Conservation (phyloP, 2,113 vertebrate species). For the Ictalurus furcatus region DNA sequence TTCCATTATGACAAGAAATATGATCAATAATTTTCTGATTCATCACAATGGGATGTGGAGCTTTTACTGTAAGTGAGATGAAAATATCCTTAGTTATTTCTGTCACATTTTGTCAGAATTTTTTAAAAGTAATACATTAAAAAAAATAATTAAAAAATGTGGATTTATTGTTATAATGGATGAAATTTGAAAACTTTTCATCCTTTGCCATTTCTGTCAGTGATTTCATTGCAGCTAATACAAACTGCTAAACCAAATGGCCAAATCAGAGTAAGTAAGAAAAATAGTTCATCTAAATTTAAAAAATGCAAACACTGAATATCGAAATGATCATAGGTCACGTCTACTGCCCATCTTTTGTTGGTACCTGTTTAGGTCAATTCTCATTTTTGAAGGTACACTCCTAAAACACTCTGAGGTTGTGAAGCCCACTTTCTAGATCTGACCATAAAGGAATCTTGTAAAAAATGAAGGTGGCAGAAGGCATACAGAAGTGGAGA, state of each 20-base stretch:
- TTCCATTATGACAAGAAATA: not conserved
- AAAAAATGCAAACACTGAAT: not conserved
- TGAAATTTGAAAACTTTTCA: not conserved
- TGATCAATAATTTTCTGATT: not conserved
- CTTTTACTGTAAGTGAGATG: not conserved
- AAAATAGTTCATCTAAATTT: not conserved
- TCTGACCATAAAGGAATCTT: conserved; percentile 50
- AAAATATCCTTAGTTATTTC: not conserved
- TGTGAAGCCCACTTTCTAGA: conserved; percentile 44
- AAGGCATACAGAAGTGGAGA: conserved; percentile 35
- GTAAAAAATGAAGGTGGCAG: conserved; percentile 51
- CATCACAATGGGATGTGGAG: not conserved
- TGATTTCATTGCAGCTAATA: not conserved
- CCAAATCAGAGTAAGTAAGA: not conserved
- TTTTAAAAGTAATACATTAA: not conserved
- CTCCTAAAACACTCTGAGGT: conserved; percentile 47
- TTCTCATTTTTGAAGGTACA: not conserved
- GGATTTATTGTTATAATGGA: not conserved
- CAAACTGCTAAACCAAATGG: not conserved
- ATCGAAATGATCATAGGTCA: not conserved
- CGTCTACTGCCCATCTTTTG: not conserved
- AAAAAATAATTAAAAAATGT: not conserved
- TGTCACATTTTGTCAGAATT: not conserved
- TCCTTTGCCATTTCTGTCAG: not conserved
- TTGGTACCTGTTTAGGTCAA: not conserved